phyloP scores from a whole-genome alignment of 2,797 vertebrate genomes.

The Poecilia velifera region DNA sequence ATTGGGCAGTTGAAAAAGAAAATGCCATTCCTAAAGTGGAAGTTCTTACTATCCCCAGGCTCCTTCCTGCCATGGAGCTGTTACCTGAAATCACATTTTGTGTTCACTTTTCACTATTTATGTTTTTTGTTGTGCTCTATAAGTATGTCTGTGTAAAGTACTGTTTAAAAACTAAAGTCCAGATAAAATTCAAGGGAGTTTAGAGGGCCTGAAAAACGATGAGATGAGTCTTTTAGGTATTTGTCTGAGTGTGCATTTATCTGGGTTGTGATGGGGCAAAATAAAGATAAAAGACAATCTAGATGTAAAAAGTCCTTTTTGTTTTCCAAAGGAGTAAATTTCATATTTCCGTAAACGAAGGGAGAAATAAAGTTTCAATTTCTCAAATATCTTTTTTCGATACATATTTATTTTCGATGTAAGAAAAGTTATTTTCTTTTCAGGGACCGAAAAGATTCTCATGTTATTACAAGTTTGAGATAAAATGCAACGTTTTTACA shows the following conservation, averaged over 20 bases:
- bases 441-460: not conserved
- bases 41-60: conserved; percentile 8
- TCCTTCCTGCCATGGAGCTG: conserved; percentile 25
- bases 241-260: not conserved
- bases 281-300: not conserved
- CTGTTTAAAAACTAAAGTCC: not conserved
- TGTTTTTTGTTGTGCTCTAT: not conserved
- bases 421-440: not conserved
- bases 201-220: not conserved
- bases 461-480: not conserved
- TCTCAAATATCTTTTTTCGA: not conserved
- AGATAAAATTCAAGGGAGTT: not conserved
- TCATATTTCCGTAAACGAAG: not conserved
- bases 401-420: not conserved
- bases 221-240: not conserved
- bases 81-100: conserved; percentile 1
- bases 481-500: not conserved
- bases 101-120: not conserved
- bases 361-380: not conserved
- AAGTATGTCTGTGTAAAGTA: not conserved
- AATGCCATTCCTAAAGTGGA: conserved; percentile 12
- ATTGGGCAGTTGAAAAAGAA: conserved; percentile 22
- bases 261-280: not conserved
- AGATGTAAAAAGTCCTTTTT: not conserved
- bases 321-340: not conserved